phyloP scores from a whole-genome alignment of 1,140 invertebrate genomes.

The Achatina immaculata region DNA sequence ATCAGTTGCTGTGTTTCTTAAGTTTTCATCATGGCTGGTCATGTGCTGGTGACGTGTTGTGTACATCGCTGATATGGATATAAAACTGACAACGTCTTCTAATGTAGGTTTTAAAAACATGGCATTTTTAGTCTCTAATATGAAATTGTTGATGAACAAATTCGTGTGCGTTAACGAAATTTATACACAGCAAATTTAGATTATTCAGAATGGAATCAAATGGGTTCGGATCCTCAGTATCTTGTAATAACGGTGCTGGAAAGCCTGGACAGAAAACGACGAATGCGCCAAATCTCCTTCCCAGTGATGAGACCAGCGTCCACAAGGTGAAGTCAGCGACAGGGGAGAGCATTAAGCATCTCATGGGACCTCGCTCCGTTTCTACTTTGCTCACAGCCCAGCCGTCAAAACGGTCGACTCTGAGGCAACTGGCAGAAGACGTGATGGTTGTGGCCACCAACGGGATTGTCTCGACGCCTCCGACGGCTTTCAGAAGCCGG shows the following conservation, averaged over 20 bases:
- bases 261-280: background rate
- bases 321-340: background rate
- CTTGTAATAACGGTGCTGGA: background rate
- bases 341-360: background rate
- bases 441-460: slow-evolving; percentile 31
- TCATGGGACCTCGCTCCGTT: background rate
- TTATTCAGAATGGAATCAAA: background rate
- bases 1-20: too few relatives aligned
- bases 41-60: too few relatives aligned
- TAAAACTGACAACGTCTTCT: too few relatives aligned
- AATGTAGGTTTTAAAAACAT: too few relatives aligned
- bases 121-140: too few relatives aligned
- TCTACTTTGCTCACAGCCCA: background rate
- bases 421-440: slow-evolving; percentile 24
- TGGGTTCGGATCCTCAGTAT: background rate
- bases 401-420: background rate
- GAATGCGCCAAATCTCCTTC: background rate
- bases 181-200: too few relatives aligned
- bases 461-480: slow-evolving; percentile 19
- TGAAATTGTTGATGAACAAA: too few relatives aligned
- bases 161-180: too few relatives aligned
- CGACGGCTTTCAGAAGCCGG: background rate
- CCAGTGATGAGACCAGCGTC: background rate
- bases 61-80: too few relatives aligned
- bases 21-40: too few relatives aligned